phyloP scores from a whole-genome alignment of 2,888 invertebrate genomes.

The Xylophagus ater region DNA sequence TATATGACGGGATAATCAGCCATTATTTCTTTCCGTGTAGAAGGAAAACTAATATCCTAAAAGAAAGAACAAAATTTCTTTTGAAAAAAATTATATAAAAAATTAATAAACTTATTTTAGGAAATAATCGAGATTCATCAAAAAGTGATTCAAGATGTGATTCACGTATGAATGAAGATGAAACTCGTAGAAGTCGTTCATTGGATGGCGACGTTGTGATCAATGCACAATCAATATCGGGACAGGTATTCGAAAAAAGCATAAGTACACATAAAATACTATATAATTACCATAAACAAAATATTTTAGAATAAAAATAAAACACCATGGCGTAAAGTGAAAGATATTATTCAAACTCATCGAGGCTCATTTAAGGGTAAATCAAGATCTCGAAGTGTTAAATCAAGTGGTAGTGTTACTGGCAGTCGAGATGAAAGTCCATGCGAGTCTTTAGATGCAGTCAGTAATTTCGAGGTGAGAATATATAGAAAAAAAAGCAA shows the following conservation, averaged over 20 bases:
- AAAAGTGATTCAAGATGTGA: slow-evolving; percentile 31
- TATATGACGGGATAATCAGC: too few species aligned
- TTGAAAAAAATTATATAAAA: too few species aligned
- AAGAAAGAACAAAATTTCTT: background rate
- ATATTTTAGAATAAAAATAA: slow-evolving; percentile 41
- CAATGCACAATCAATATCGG: slow-evolving; percentile 1
- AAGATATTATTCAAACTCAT: slow-evolving; percentile 60
- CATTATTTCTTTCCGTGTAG: too few species aligned
- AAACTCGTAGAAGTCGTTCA: slow-evolving; percentile 27
- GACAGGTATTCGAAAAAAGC: slow-evolving; percentile 15
- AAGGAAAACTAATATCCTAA: too few species aligned
- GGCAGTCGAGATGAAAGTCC: slow-evolving; percentile 21
- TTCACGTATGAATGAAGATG: slow-evolving; percentile 25
- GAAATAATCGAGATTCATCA: slow-evolving; percentile 28
- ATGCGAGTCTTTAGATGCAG: slow-evolving; percentile 17
- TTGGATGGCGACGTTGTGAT: slow-evolving; percentile 25
- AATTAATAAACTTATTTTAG: background rate
- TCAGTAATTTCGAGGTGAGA: slow-evolving; percentile 13
- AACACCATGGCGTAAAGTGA: slow-evolving; percentile 69
- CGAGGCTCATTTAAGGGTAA: slow-evolving; percentile 19
- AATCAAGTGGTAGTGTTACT: slow-evolving; percentile 17
- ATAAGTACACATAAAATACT: slow-evolving; percentile 4
- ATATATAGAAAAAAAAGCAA: background rate
- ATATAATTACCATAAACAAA: too few species aligned
- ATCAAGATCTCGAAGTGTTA: slow-evolving; percentile 18